Evolutionary conservation across 2,888 invertebrate species (phyloP).

Genomic region (Shargacucullia verbasci): DNA sequence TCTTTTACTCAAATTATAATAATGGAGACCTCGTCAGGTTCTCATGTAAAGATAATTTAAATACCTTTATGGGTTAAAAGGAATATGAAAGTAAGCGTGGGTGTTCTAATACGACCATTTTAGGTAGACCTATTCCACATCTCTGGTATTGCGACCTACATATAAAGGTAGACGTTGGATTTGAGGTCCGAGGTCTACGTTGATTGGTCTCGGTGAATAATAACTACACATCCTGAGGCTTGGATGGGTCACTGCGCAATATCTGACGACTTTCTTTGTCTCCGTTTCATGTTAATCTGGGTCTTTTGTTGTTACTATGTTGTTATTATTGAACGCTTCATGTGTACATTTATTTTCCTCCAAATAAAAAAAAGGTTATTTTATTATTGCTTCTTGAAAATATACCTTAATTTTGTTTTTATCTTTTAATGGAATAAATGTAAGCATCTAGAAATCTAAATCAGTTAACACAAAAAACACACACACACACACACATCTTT

Average conservation of each 20-base stretch:
- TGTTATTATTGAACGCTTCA: conserved; percentile 18
- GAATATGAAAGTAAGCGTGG: conserved; percentile 47
- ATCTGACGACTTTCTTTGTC: conserved; percentile 66
- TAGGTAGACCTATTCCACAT: conserved; percentile 29
- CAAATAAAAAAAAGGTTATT: background rate
- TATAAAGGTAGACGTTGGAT: conserved; percentile 16
- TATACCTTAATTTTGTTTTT: background rate
- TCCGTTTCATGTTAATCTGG: conserved; percentile 56
- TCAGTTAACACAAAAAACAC: background rate
- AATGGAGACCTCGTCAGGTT: conserved; percentile 29
- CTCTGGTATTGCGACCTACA: conserved; percentile 28
- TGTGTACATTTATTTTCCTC: conserved; percentile 23
- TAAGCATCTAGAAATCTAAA: background rate
- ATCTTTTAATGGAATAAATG: background rate
- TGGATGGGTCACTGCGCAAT: conserved; percentile 64
- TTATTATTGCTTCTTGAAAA: background rate
- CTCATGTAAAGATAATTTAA: conserved; percentile 38
- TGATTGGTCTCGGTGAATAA: conserved; percentile 53
- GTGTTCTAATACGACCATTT: conserved; percentile 49
- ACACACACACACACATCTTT: no score
- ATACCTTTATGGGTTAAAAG: conserved; percentile 41
- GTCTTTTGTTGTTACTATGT: conserved; percentile 41
- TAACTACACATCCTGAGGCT: conserved; percentile 54
- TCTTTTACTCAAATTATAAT: conserved; percentile 26
- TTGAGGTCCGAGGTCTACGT: conserved; percentile 48